Evolutionary conservation across 1,140 invertebrate species (phyloP), one percentile per base, ranked within the genome.

Genomic region (Patella vulgata): DNA sequence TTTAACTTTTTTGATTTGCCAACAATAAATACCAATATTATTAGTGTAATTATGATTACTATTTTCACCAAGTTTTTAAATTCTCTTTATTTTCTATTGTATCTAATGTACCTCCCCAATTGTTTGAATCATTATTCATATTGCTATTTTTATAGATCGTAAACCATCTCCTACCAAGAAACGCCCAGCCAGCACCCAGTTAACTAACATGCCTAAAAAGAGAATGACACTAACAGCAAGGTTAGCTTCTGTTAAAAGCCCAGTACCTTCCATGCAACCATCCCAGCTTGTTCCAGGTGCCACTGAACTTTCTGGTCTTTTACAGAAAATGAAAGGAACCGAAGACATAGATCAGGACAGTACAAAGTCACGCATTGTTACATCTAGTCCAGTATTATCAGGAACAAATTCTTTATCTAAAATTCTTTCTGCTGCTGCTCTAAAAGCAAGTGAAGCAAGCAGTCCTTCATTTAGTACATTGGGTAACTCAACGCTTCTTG

Each of bases 251-350:
- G 27, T 27, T 25, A 28, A 30, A 21, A 36, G 28, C 9, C 31
- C 47, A 12, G 30, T 53, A 17, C 27, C 44, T 51, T 52, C 27
- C n/a, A 31, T 52, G 19, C 42, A 56, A 0, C 47, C 47, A 42
- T 19, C 59, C 0, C 59, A 62, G 11, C 56, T 65, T 14, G 39
- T 76, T 48, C 58, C 67, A 56, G 69, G 59, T 50, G 74, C 70
- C 9, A 67, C 69, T 25, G 77, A 79, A 42, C 43, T 79, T 31
- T 66, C 68, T 11, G 74, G 73, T 12, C 59, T 79, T 5, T 44
- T 79, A 17, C 63, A 69, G 53, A 21, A 48, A 2, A 31, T 54
- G 3, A 52, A 58, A 21, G 43, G 30, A n/a, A 17, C 30, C n/a
- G 21, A 19, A 0, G 27, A 44, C 3, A 19, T 17, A 42, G 40